Evolutionary conservation across 2,113 vertebrate genomes (phyloP).

Genomic region (Origma solitaria): DNA sequence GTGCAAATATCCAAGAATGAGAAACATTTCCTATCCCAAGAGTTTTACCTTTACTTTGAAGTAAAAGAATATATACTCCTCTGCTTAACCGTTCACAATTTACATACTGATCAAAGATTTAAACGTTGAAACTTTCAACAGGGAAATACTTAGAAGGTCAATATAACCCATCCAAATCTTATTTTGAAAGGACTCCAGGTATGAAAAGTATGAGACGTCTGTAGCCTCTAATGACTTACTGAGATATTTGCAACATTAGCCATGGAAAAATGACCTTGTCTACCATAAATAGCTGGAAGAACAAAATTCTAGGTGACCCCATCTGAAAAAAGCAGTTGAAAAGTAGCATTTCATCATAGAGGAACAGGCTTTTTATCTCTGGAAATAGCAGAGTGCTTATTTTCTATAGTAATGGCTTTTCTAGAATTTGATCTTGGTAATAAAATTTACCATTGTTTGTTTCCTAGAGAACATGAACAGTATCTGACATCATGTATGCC

Average conservation of each 20-base stretch:
- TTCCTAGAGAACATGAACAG: neutral
- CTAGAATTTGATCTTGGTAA: neutral
- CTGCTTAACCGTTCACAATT: neutral
- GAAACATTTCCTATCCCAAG: neutral
- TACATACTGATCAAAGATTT: neutral
- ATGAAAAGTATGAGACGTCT: constrained; percentile 11
- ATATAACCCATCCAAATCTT: neutral
- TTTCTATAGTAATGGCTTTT: neutral
- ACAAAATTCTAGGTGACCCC: constrained; percentile 1
- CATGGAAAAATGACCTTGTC: constrained; percentile 50
- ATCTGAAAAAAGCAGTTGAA: neutral
- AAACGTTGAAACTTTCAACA: neutral
- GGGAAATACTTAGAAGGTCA: constrained; percentile 10
- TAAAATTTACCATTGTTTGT: neutral
- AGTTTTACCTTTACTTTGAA: neutral
- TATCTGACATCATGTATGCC: neutral
- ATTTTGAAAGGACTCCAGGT: constrained; percentile 25
- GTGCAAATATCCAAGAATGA: neutral
- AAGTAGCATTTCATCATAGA: neutral
- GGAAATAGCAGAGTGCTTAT: neutral
- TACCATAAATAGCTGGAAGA: constrained; percentile 36
- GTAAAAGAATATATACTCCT: neutral
- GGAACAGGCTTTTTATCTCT: neutral
- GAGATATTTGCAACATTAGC: constrained; percentile 31
- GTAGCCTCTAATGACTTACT: neutral